phyloP scores from a whole-genome alignment of 2,113 vertebrate species.

The Setophaga coronata region DNA sequence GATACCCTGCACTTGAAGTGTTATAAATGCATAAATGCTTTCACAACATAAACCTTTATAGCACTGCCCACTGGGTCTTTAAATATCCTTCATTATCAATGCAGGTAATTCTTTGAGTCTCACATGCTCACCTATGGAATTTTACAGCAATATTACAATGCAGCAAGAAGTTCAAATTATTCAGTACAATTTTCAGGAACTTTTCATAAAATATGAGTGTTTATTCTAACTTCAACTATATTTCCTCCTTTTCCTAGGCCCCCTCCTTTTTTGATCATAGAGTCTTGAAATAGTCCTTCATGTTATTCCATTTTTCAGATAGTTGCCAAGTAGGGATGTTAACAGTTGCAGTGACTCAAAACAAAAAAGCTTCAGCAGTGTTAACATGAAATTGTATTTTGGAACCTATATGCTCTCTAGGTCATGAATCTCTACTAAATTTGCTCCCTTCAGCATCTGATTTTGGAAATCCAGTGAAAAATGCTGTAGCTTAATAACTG shows the following conservation, averaged over 20 bases:
- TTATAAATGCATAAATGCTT: slow-evolving; percentile 30
- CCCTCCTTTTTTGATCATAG: not conserved
- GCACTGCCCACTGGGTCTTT: not conserved
- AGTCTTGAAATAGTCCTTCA: not conserved
- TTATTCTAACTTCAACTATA: not conserved
- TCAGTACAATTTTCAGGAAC: not conserved
- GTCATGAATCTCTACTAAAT: not conserved
- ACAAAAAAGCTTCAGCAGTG: not conserved
- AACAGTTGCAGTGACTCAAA: not conserved
- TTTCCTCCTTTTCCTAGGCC: not conserved
- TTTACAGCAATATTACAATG: not conserved
- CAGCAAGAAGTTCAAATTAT: not conserved
- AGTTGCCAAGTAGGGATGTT: not conserved
- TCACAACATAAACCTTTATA: not conserved
- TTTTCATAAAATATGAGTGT: not conserved
- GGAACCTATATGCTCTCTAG: not conserved
- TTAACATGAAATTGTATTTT: not conserved
- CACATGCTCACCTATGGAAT: not conserved
- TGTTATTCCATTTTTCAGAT: not conserved
- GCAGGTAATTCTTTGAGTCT: not conserved
- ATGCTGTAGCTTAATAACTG: not conserved
- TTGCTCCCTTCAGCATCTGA: not conserved
- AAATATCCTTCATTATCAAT: not conserved
- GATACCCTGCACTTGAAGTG: not conserved
- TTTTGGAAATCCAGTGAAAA: not conserved